These are phyloP conservation scores for Malurus alboscapulatus DNA, from an alignment of 2,113 vertebrate species.

Conservation along the genomic window DNA sequence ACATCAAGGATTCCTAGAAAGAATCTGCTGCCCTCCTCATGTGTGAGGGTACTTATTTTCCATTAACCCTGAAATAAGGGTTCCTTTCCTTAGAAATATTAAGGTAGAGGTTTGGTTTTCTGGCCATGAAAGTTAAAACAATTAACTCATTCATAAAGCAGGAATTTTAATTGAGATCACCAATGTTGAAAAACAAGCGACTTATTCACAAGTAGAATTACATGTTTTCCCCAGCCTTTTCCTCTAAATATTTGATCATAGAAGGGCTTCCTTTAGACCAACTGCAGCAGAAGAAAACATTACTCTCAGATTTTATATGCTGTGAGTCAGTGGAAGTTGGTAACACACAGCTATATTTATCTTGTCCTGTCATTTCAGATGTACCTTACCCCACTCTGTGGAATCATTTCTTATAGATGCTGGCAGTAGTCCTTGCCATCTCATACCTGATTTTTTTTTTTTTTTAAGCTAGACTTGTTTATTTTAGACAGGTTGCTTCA, in stretches of 20 bases:
- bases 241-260: conserved; percentile 25
- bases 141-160: conserved; percentile 56
- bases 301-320: conserved; percentile 13
- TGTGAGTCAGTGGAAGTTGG: conserved; percentile 28
- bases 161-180: conserved; percentile 52
- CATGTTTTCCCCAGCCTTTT: conserved; percentile 9
- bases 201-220: conserved; percentile 41
- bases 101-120: neutral
- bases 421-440: conserved; percentile 23
- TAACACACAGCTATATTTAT: conserved; percentile 47
- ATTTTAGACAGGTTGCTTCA: conserved; percentile 53
- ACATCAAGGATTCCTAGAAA: neutral
- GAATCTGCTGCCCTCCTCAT: neutral
- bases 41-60: neutral
- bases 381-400: neutral
- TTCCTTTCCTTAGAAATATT: neutral
- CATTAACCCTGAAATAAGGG: neutral
- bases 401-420: conserved; percentile 34
- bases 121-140: conserved; percentile 11
- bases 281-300: conserved; percentile 25
- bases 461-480: conserved; percentile 46
- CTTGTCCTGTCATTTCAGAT: conserved; percentile 60
- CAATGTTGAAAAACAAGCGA: conserved; percentile 10
- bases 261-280: conserved; percentile 25
- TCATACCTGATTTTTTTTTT: neutral